phyloP scores from a whole-genome alignment of 2,888 invertebrate genomes.

The Terebella lapidaria region DNA sequence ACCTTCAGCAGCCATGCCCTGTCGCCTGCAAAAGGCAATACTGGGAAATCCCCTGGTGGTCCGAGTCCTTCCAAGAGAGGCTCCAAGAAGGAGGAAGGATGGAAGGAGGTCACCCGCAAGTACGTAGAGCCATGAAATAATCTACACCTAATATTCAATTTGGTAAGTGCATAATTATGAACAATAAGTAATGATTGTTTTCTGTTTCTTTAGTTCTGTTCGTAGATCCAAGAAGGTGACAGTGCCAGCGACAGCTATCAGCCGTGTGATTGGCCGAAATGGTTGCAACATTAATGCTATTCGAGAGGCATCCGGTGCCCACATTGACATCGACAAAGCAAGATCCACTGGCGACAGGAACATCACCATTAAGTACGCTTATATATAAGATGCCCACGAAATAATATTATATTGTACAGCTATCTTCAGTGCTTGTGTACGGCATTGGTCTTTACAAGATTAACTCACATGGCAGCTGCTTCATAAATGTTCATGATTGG shows the following conservation, averaged over 20 bases:
- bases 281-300: constrained; percentile 98
- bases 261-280: constrained; percentile 93
- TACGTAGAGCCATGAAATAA: too few species aligned
- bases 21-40: not conserved
- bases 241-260: constrained; percentile 90
- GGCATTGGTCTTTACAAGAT: too few species aligned
- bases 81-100: constrained; percentile 73
- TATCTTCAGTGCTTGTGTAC: too few species aligned
- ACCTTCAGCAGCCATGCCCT: not conserved
- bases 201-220: too few species aligned
- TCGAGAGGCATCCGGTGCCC: constrained; percentile 90
- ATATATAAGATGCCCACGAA: not conserved
- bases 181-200: too few species aligned
- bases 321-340: constrained; percentile 97
- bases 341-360: constrained; percentile 60
- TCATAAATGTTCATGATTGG: too few species aligned
- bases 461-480: too few species aligned
- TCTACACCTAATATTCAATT: too few species aligned
- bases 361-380: constrained; percentile 84
- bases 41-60: constrained; percentile 10
- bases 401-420: not conserved
- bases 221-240: constrained; percentile 79
- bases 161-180: too few species aligned
- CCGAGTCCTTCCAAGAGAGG: constrained; percentile 41
- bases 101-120: constrained; percentile 87